Evolutionary conservation across 2,797 vertebrate genomes (phyloP).

Genomic region (Manis pentadactyla): DNA sequence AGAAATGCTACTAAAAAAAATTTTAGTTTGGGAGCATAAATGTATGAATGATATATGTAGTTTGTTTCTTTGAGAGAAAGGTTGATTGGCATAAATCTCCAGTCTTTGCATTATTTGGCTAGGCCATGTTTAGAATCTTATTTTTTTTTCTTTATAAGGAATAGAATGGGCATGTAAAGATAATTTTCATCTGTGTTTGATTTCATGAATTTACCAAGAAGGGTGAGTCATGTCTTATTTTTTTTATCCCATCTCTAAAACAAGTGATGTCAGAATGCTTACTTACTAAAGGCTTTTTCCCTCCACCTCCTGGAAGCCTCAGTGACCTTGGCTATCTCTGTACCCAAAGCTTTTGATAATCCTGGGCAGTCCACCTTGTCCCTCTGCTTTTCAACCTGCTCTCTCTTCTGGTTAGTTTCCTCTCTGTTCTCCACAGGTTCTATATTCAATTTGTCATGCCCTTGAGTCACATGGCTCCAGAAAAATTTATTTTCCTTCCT

Average conservation of each 20-base stretch:
- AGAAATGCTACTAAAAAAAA: conserved; percentile 4
- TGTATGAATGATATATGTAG: background rate
- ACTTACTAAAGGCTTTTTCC: conserved; percentile 50
- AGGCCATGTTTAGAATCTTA: conserved; percentile 48
- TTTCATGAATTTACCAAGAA: conserved; percentile 61
- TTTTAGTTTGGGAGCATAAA: background rate
- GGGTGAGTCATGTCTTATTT: conserved; percentile 54
- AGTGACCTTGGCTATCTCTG: background rate
- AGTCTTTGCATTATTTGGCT: background rate
- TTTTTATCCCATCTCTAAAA: conserved; percentile 69
- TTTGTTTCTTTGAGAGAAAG: conserved; percentile 5
- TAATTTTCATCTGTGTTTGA: conserved; percentile 62
- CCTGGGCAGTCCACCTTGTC: too few species aligned
- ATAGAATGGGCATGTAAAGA: conserved; percentile 46
- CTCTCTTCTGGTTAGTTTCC: background rate
- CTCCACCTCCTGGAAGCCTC: background rate
- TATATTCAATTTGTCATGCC: background rate
- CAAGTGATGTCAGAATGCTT: conserved; percentile 68
- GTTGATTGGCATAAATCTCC: background rate
- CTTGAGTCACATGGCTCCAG: background rate
- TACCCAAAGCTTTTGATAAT: background rate
- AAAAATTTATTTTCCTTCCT: background rate
- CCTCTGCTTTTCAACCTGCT: background rate
- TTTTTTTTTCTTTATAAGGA: conserved; percentile 58
- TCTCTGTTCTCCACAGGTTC: background rate